phyloP scores from a whole-genome alignment of 2,113 vertebrate species.

The Sisor rabdophorus region DNA sequence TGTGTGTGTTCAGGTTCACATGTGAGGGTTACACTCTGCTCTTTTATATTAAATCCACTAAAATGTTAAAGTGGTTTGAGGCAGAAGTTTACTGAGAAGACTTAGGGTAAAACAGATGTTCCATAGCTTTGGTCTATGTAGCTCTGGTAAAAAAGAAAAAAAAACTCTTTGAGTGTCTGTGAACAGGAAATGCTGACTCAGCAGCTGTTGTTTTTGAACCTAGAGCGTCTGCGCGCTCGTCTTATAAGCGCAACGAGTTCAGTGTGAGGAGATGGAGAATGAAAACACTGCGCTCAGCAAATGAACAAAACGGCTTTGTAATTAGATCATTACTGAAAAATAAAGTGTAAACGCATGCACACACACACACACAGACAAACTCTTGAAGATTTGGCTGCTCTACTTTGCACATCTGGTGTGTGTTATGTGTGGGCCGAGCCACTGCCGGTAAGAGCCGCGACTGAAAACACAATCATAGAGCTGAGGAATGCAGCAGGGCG shows the following conservation, averaged over 20 bases:
- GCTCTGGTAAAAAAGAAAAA: neutral
- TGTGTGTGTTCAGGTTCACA: neutral
- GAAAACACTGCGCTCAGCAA: neutral
- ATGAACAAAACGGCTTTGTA: slow-evolving; percentile 1
- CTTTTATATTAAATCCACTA: neutral
- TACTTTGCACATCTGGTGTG: slow-evolving; percentile 50
- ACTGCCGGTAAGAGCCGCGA: slow-evolving; percentile 45
- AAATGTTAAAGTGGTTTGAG: neutral
- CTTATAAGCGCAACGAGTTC: neutral
- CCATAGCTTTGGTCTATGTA: neutral
- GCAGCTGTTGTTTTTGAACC: neutral
- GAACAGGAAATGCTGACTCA: slow-evolving; percentile 15
- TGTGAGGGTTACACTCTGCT: neutral
- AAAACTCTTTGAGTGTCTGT: neutral
- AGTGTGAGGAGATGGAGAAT: neutral
- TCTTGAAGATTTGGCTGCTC: slow-evolving; percentile 30
- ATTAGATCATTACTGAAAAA: slow-evolving; percentile 1
- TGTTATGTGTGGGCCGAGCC: slow-evolving; percentile 44
- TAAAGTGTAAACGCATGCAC: neutral
- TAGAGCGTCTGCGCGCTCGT: neutral
- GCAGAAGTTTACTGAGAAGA: neutral
- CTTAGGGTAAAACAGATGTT: neutral
- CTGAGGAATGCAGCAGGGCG: slow-evolving; percentile 46
- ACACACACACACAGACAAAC: slow-evolving; percentile 4
- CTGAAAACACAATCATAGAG: slow-evolving; percentile 44